Percentiles rank a stretch among this genome's conserved stretches.
Evolutionary conservation across 2,797 vertebrate species (phyloP).

Genomic region (Neoniphon sammara): DNA sequence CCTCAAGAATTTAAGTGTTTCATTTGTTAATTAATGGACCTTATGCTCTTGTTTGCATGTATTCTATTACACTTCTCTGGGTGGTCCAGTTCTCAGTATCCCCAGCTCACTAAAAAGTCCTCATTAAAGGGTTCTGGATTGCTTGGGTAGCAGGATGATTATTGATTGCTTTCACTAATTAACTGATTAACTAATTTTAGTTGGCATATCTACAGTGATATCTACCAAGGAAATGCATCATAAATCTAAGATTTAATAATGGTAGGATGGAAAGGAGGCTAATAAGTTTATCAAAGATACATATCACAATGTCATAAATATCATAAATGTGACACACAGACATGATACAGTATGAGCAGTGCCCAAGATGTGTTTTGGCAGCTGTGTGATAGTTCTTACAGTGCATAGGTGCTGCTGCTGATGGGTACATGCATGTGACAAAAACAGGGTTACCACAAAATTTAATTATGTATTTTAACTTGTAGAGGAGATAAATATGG

Average conservation of each 20-base stretch:
- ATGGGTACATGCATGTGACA: conserved; percentile 32
- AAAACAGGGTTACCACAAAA: conserved; percentile 50
- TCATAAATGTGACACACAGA: neutral
- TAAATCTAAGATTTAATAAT: conserved; percentile 8
- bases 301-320: neutral
- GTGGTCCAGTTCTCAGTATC: too few relatives aligned
- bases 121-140: neutral
- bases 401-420: conserved; percentile 13
- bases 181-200: neutral
- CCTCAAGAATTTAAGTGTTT: conserved; percentile 14
- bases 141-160: neutral
- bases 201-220: neutral
- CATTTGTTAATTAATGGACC: neutral
- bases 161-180: conserved; percentile 10
- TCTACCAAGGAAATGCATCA: neutral
- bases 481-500: conserved; percentile 4
- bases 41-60: neutral
- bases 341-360: neutral
- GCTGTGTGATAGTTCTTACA: conserved; percentile 7
- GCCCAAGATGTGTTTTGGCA: neutral
- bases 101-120: neutral
- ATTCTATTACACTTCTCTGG: neutral
- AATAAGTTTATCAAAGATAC: neutral
- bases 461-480: conserved; percentile 48
- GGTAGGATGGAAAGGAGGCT: neutral